Base-by-base conservation (phyloP, 2,797 vertebrate species). In the Saxicola maurus region DNA sequence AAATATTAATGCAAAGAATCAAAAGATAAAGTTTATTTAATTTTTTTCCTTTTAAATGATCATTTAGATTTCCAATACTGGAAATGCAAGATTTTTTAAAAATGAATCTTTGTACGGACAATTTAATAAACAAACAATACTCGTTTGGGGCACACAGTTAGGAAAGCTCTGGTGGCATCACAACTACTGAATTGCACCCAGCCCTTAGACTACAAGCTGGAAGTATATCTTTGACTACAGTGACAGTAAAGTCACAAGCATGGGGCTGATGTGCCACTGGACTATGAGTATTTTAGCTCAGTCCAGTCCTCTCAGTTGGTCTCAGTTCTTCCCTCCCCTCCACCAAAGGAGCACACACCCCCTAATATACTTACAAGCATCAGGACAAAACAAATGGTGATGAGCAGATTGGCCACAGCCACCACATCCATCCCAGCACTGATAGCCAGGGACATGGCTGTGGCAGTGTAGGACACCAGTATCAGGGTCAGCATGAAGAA, bases 401-500 rank as follows among this genome's bases (percentile, higher is more conserved):
- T 96, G 28, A 96, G 43, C 43, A 97, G 87, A 48, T 97, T 96
- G 3, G 96, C 96, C 67, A 96, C 92, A 51, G 95, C 95, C 14
- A 96, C 92, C 33, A 96, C 93, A 45, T 96, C 91, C 96, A 96
- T 96, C 37, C 96, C 96, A 87, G 96, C 96, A 43, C 96, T 95
- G 81, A 97, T 94, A 33, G 95, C 96, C 62, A 97, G 84, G 62
- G 95, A 91, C 96, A 97, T 96, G 72, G 96, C 90, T 1, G 96
- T 96, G 51, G 96, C 91, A 28, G 96, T 92, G 77, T 96, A 97
- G 46, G 96, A 96, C 38, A 96, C 91, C n/a, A 96, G 56, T 7
- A 94, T 2, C 40, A 97, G 35, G 17, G 91, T 93, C 65, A 97
- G 66, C 94, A 96, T 95, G 80, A 94, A 97, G 82, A 96, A 96